These are phyloP conservation scores for Dryobates pubescens DNA, from an alignment of 2,797 vertebrate species.

Conservation along the genomic window DNA sequence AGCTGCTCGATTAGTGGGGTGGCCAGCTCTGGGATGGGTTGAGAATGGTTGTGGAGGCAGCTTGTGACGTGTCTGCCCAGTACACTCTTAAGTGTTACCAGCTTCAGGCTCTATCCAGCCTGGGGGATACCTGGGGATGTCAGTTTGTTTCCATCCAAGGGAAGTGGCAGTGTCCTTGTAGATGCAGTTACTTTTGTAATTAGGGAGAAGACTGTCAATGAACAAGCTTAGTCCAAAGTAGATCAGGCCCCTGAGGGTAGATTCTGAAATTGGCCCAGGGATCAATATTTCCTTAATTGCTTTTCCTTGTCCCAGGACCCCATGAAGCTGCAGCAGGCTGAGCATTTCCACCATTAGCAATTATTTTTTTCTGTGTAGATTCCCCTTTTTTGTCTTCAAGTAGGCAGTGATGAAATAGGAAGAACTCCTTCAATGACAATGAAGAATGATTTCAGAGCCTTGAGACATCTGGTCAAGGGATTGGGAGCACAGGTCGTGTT, in stretches of 20 bases:
- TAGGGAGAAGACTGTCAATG: not conserved
- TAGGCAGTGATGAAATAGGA: too few species aligned
- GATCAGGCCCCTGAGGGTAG: not conserved
- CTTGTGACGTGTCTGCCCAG: not conserved
- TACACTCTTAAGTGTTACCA: not conserved
- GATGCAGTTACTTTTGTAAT: not conserved
- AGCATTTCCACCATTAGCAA: not conserved
- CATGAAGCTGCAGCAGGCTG: not conserved
- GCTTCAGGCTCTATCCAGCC: not conserved
- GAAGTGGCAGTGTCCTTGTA: not conserved
- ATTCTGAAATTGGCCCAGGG: not conserved
- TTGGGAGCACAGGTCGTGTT: too few species aligned
- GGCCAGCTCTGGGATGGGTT: not conserved
- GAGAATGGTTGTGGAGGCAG: not conserved
- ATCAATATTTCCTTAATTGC: constrained; percentile 13
- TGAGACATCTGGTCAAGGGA: too few species aligned
- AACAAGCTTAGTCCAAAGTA: not conserved
- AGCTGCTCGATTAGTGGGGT: not conserved
- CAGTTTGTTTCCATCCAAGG: not conserved
- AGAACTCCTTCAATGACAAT: too few species aligned
- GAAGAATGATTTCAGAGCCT: too few species aligned
- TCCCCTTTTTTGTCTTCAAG: not conserved
- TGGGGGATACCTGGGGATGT: not conserved
- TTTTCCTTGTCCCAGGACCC: not conserved
- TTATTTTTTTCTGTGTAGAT: not conserved